A percentile compares a stretch with the other conserved stretches of the same genome.
Conservation (phyloP, 2,888 invertebrate genomes). For the Tetheella fluctuosa region DNA sequence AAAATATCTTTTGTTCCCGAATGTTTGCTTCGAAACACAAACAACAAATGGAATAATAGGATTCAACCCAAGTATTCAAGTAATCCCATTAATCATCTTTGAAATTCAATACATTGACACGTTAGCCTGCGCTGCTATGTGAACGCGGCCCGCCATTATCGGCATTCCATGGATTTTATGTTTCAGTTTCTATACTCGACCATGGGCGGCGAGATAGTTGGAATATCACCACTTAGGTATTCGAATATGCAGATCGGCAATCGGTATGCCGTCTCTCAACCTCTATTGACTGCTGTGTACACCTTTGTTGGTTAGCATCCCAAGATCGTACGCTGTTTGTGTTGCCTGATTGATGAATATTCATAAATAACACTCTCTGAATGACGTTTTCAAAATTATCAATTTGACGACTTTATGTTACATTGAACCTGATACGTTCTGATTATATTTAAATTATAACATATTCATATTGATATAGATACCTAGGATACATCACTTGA, state of each 20-base stretch:
- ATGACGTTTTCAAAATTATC: conserved; percentile 12
- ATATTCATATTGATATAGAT: conserved; percentile 16
- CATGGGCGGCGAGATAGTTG: conserved; percentile 59
- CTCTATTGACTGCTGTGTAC: conserved; percentile 48
- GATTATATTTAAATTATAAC: not conserved
- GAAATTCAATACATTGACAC: conserved; percentile 82
- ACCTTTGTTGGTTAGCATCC: conserved; percentile 46
- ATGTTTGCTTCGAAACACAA: conserved; percentile 40
- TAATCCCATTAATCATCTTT: conserved; percentile 79
- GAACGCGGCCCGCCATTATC: conserved; percentile 53
- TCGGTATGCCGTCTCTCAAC: conserved; percentile 61
- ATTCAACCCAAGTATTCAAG: conserved; percentile 61
- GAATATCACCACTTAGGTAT: conserved; percentile 72
- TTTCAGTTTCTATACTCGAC: conserved; percentile 66
- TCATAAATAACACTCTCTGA: conserved; percentile 35
- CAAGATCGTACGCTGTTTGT: conserved; percentile 44
- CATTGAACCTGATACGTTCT: not conserved
- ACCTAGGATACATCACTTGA: conserved; percentile 3
- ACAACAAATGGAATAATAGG: conserved; percentile 53
- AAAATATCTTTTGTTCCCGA: conserved; percentile 21
- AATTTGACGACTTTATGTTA: conserved; percentile 7
- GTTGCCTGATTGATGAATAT: conserved; percentile 34
- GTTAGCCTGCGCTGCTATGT: conserved; percentile 47
- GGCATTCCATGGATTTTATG: conserved; percentile 72
- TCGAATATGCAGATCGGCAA: conserved; percentile 73